A percentile compares a stretch with the other conserved stretches of the same genome.
These are phyloP conservation scores for Tethea ocularis DNA, from an alignment of 2,888 invertebrate genomes.

Conservation along the genomic window DNA sequence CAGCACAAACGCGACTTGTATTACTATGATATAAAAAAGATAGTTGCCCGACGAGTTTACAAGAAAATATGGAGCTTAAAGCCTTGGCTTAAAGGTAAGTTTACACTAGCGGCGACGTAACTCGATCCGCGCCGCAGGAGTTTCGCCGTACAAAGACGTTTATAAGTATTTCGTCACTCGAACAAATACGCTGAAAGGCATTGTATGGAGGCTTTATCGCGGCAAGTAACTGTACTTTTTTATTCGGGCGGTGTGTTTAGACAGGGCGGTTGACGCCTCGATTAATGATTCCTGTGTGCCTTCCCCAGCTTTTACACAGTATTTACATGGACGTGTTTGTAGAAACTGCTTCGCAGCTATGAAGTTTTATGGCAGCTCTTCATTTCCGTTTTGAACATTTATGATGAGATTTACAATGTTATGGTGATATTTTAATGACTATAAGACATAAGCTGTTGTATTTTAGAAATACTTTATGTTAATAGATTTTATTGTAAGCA, in stretches of 20 bases:
- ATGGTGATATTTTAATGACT: too few relatives aligned
- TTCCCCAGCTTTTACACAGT: conserved; percentile 41
- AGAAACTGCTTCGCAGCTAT: conserved; percentile 38
- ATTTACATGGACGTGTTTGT: conserved; percentile 45
- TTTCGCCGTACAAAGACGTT: conserved; percentile 57
- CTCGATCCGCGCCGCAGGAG: conserved; percentile 57
- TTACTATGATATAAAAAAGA: conserved; percentile 40
- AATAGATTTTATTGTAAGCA: too few relatives aligned
- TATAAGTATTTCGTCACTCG: conserved; percentile 69
- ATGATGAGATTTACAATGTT: too few relatives aligned
- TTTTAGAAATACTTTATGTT: too few relatives aligned
- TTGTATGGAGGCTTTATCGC: conserved; percentile 61
- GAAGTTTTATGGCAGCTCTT: conserved; percentile 28
- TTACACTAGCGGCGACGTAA: conserved; percentile 25
- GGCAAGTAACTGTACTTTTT: conserved; percentile 64
- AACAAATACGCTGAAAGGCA: conserved; percentile 68
- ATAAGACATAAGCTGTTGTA: too few relatives aligned
- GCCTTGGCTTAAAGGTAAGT: conserved; percentile 36
- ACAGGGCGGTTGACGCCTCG: conserved; percentile 67
- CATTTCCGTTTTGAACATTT: not conserved
- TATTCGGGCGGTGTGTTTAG: conserved; percentile 62
- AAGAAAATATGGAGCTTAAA: conserved; percentile 41
- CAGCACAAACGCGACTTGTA: conserved; percentile 29
- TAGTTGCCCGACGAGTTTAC: conserved; percentile 31
- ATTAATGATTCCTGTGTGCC: conserved; percentile 54